These are phyloP conservation scores for Dendrocopos noguchii DNA, from an alignment of 2,113 vertebrate species.

Conservation along the genomic window DNA sequence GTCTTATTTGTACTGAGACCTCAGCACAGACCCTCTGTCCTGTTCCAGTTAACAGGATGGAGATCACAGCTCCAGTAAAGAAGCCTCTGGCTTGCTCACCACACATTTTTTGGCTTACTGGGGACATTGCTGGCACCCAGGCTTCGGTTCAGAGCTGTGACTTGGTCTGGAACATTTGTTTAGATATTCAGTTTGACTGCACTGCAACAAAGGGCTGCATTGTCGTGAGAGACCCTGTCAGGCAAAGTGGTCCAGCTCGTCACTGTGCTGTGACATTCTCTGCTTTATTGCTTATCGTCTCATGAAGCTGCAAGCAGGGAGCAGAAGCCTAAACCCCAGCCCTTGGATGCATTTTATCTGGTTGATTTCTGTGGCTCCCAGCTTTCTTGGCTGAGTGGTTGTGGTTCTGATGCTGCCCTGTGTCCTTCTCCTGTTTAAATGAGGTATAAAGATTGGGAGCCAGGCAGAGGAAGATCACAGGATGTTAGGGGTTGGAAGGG, in stretches of 20 bases:
- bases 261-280: constrained; percentile 26
- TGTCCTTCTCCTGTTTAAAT: no score
- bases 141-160: constrained; percentile 54
- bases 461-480: not conserved
- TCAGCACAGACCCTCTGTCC: constrained; percentile 58
- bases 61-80: constrained; percentile 60
- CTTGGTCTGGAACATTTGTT: constrained; percentile 66
- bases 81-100: constrained; percentile 60
- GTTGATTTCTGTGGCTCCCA: not conserved
- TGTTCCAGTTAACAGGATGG: constrained; percentile 67
- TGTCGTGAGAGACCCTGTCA: constrained; percentile 33
- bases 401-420: not conserved
- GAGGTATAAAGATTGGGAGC: no score
- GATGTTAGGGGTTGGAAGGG: no score
- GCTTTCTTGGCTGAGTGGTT: not conserved
- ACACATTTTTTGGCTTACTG: constrained; percentile 58
- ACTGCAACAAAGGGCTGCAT: constrained; percentile 60
- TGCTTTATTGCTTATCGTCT: constrained; percentile 24
- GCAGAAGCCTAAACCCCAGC: constrained; percentile 8
- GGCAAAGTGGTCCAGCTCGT: constrained; percentile 35
- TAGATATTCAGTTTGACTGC: constrained; percentile 66
- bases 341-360: accelerated
- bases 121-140: constrained; percentile 56
- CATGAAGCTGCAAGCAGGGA: not conserved
- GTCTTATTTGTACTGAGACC: constrained; percentile 58